A percentile compares a stretch with the other conserved stretches of the same genome.
phyloP scores from a whole-genome alignment of 1,140 invertebrate species.

The Brachionus plicatilis region DNA sequence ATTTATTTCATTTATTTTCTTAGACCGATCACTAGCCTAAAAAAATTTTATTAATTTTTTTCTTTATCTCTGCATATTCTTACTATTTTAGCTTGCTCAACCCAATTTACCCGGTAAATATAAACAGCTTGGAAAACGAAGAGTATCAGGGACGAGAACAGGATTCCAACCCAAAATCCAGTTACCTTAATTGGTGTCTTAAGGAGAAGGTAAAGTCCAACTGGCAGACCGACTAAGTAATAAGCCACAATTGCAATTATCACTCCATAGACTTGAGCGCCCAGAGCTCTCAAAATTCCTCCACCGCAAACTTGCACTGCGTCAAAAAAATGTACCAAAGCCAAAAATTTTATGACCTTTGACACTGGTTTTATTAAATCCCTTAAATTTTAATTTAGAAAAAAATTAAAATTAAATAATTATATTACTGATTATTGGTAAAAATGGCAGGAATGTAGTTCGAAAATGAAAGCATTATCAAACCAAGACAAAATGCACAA shows the following conservation, averaged over 20 bases:
- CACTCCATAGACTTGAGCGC: neutral
- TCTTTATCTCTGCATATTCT: neutral
- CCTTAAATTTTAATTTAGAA: neutral
- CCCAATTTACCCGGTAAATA: neutral
- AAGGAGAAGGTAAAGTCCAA: neutral
- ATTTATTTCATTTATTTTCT: neutral
- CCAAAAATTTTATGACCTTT: neutral
- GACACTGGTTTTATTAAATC: neutral
- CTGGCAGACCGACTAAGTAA: neutral
- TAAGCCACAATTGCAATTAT: neutral
- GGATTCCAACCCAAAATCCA: conserved; percentile 10
- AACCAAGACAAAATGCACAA: neutral
- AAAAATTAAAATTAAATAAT: neutral
- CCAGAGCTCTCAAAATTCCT: neutral
- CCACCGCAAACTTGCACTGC: neutral
- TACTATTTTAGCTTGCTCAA: neutral
- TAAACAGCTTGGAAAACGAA: neutral
- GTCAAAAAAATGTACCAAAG: neutral
- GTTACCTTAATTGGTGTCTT: neutral
- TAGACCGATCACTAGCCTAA: neutral
- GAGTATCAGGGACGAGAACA: neutral
- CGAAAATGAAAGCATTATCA: neutral
- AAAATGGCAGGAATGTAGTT: neutral
- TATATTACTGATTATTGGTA: neutral
- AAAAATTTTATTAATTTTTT: no score